These are phyloP conservation scores for Papilio xuthus DNA, from an alignment of 1,140 invertebrate species.

Conservation along the genomic window DNA sequence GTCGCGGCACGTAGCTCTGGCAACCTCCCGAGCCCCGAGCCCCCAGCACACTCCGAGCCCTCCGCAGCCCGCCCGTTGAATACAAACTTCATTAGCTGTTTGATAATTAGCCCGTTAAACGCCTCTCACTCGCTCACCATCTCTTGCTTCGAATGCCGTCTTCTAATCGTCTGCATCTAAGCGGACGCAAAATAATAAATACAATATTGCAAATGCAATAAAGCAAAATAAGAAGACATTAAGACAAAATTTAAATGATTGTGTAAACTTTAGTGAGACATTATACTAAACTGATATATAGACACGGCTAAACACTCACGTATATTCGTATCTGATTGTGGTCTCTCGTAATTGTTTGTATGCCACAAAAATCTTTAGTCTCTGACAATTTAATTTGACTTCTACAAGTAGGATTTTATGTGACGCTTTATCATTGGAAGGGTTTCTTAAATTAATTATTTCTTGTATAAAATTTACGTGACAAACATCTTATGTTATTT, in stretches of 20 bases:
- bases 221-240: slow-evolving; percentile 46
- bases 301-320: too few species aligned
- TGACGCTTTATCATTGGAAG: too few species aligned
- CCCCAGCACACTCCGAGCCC: slow-evolving; percentile 64
- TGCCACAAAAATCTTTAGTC: too few species aligned
- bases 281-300: too few species aligned
- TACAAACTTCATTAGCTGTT: slow-evolving; percentile 82
- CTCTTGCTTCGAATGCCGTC: slow-evolving; percentile 55
- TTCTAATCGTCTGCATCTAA: slow-evolving; percentile 61
- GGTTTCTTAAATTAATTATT: too few species aligned
- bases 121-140: slow-evolving; percentile 67
- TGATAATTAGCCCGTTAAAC: slow-evolving; percentile 82
- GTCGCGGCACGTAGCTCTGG: slow-evolving; percentile 76
- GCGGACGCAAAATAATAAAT: slow-evolving; percentile 33
- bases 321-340: too few species aligned
- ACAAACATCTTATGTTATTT: too few species aligned
- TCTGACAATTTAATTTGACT: too few species aligned
- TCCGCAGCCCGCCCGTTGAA: slow-evolving; percentile 72
- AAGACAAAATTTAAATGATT: slow-evolving; percentile 36
- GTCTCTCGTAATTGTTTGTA: too few species aligned
- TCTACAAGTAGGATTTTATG: too few species aligned
- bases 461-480: too few species aligned
- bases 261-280: too few species aligned
- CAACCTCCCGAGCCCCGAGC: slow-evolving; percentile 58
- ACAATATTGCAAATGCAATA: slow-evolving; percentile 23